A percentile compares a stretch with the other conserved stretches of the same genome.
These are phyloP conservation scores for Camelus dromedarius DNA, from an alignment of 2,113 vertebrate species.

Conservation along the genomic window DNA sequence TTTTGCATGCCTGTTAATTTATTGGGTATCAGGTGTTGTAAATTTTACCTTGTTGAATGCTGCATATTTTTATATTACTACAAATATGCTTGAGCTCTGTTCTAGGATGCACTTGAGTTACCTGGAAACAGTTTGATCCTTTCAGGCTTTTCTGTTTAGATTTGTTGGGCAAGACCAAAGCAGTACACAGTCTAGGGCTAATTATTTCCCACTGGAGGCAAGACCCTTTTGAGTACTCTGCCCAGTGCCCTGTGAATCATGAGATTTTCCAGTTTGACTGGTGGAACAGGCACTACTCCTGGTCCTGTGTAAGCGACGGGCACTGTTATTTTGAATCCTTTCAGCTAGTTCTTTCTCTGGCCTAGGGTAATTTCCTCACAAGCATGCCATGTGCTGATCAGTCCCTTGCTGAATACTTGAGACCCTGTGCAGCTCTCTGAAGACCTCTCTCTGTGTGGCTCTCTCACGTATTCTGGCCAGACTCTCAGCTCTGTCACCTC, in stretches of 20 bases:
- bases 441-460: background rate
- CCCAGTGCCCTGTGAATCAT: constrained; percentile 42
- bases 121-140: constrained; percentile 45
- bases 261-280: constrained; percentile 40
- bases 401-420: background rate
- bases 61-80: constrained; percentile 3
- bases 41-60: constrained; percentile 38
- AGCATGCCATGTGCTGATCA: background rate
- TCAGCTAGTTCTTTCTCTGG: background rate
- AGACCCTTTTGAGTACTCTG: background rate
- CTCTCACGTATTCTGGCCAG: background rate
- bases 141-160: constrained; percentile 40
- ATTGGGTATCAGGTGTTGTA: background rate
- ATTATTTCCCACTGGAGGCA: constrained; percentile 43
- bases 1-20: constrained; percentile 10
- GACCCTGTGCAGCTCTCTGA: background rate
- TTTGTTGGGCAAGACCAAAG: constrained; percentile 18
- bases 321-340: constrained; percentile 26
- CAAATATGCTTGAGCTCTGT: constrained; percentile 52
- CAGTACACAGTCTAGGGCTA: background rate
- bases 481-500: background rate
- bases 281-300: background rate
- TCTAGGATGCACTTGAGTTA: background rate
- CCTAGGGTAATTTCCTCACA: background rate
- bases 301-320: background rate